These are phyloP conservation scores for Abrostola tripartita DNA, from an alignment of 2,888 invertebrate genomes.

Conservation along the genomic window DNA sequence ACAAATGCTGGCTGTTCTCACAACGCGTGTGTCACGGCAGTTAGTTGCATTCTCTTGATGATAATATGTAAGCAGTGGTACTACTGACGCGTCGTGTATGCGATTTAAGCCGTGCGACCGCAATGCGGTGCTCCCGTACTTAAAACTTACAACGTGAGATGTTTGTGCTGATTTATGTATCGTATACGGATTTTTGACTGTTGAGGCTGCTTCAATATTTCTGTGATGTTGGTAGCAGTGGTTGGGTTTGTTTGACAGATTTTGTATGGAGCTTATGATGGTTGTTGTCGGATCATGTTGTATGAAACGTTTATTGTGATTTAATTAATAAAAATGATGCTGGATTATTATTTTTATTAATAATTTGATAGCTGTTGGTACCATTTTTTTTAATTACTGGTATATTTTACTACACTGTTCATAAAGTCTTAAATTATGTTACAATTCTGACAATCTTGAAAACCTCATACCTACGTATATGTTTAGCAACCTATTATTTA, in stretches of 20 bases:
- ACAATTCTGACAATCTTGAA: too few relatives aligned
- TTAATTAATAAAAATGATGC: too few relatives aligned
- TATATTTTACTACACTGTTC: too few relatives aligned
- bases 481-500: too few relatives aligned
- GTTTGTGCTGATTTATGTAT: conserved; percentile 44
- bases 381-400: too few relatives aligned
- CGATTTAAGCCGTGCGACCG: conserved; percentile 69
- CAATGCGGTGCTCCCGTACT: conserved; percentile 73
- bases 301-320: too few relatives aligned
- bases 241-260: neutral
- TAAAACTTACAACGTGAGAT: conserved; percentile 56
- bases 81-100: conserved; percentile 64
- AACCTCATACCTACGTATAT: too few relatives aligned
- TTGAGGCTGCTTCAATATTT: conserved; percentile 8
- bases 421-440: too few relatives aligned
- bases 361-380: too few relatives aligned
- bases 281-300: too few relatives aligned
- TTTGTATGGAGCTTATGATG: neutral
- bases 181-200: conserved; percentile 32
- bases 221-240: neutral
- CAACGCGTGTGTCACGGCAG: conserved; percentile 36
- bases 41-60: conserved; percentile 68
- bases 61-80: conserved; percentile 64
- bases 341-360: too few relatives aligned
- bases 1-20: conserved; percentile 1